These are phyloP conservation scores for Toxotes chatareus DNA, from an alignment of 2,113 vertebrate species.

Conservation along the genomic window DNA sequence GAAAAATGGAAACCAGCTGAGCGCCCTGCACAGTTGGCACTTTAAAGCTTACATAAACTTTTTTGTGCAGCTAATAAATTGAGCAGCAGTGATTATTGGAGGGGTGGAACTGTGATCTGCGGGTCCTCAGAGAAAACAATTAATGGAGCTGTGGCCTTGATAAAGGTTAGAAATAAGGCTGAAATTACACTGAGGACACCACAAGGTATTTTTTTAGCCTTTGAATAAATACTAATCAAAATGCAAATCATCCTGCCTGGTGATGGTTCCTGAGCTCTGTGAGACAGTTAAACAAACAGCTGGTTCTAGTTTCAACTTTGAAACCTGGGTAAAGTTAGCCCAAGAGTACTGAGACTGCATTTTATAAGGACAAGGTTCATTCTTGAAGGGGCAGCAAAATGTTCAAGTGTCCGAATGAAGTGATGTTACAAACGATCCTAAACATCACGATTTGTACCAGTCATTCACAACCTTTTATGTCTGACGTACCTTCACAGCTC, in stretches of 20 bases:
- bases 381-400: neutral
- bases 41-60: constrained; percentile 58
- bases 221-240: constrained; percentile 39
- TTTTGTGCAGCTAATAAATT: constrained; percentile 48
- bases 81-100: constrained; percentile 7
- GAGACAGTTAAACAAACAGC: constrained; percentile 17
- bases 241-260: constrained; percentile 14
- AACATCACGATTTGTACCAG: neutral
- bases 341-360: neutral
- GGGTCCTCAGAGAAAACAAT: constrained; percentile 38
- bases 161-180: constrained; percentile 32
- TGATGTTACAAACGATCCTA: neutral
- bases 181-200: constrained; percentile 19
- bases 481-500: neutral
- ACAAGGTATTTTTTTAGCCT: neutral
- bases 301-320: neutral
- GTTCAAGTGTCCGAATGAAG: neutral
- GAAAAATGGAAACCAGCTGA: constrained; percentile 80
- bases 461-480: neutral
- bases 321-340: neutral
- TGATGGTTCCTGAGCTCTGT: constrained; percentile 32
- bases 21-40: constrained; percentile 51
- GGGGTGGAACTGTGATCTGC: constrained; percentile 30
- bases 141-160: constrained; percentile 2
- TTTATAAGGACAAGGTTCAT: neutral